A percentile compares a stretch with the other conserved stretches of the same genome.
Evolutionary conservation across 1,140 invertebrate genomes (phyloP).

Genomic region (Colletes latitarsis): DNA sequence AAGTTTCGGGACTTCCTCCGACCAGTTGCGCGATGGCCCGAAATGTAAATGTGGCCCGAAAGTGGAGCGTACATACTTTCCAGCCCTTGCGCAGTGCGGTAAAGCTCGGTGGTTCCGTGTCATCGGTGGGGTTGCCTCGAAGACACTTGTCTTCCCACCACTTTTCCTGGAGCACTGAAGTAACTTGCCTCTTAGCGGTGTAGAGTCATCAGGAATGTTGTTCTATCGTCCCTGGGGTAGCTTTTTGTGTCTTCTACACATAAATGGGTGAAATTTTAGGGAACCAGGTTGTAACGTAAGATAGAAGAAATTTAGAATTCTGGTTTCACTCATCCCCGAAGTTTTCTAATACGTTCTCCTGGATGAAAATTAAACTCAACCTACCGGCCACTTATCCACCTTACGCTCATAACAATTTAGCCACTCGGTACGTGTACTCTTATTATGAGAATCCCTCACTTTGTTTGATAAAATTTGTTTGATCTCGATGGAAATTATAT

Average conservation of each 20-base stretch:
- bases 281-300: not conserved
- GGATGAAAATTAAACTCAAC: too few relatives aligned
- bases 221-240: not conserved
- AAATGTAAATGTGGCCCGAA: conserved; percentile 31
- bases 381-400: too few relatives aligned
- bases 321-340: not conserved
- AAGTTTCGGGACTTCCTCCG: not conserved
- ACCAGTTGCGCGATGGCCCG: not conserved
- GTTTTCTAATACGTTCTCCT: not conserved
- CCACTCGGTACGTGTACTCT: too few relatives aligned
- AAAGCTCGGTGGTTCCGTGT: conserved; percentile 5
- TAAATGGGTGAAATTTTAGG: not conserved
- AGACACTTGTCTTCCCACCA: conserved; percentile 7
- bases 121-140: not conserved
- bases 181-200: conserved; percentile 4
- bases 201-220: conserved; percentile 15
- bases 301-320: not conserved
- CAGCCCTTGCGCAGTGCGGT: conserved; percentile 44
- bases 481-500: too few relatives aligned
- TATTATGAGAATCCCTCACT: too few relatives aligned
- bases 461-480: too few relatives aligned
- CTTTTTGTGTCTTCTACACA: not conserved
- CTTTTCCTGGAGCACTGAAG: not conserved
- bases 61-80: conserved; percentile 33
- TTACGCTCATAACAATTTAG: too few relatives aligned